Conservation (phyloP, 2,888 invertebrate species). For the Ditula angustiorana region DNA sequence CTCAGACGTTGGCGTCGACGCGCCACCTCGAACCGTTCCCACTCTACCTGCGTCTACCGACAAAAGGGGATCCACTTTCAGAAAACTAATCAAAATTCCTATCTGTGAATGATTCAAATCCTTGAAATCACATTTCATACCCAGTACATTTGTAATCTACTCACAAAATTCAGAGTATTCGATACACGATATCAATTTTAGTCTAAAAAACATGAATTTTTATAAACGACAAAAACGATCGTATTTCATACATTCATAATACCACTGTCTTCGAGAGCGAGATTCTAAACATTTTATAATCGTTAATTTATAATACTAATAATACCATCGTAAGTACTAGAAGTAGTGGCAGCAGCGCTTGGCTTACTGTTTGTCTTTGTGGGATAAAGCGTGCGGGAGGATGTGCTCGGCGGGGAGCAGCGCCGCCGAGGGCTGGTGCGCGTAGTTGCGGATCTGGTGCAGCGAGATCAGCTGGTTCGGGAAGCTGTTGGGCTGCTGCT, state of each 20-base stretch:
- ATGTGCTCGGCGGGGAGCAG: conserved; percentile 89
- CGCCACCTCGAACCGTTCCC: not conserved
- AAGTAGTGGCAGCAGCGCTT: conserved; percentile 62
- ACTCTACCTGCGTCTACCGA: conserved; percentile 18
- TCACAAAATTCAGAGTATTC: conserved; percentile 78
- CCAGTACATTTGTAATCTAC: conserved; percentile 73
- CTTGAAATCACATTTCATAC: conserved; percentile 71
- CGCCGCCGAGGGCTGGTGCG: conserved; percentile 93
- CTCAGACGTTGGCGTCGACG: not conserved
- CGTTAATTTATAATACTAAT: conserved; percentile 78
- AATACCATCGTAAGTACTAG: conserved; percentile 83
- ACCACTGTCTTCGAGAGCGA: conserved; percentile 80
- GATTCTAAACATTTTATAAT: conserved; percentile 81
- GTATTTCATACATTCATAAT: conserved; percentile 74
- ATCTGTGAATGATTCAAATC: conserved; percentile 46
- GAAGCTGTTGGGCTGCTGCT: conserved; percentile 89
- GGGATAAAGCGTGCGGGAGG: conserved; percentile 82
- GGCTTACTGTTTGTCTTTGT: conserved; percentile 83
- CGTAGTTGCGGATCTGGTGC: conserved; percentile 98
- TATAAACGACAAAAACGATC: conserved; percentile 71
- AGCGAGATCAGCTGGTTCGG: conserved; percentile 97
- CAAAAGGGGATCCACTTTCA: conserved; percentile 47
- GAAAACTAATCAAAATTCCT: conserved; percentile 56
- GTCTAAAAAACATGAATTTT: conserved; percentile 76
- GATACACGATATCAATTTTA: conserved; percentile 72